A percentile compares a stretch with the other conserved stretches of the same genome.
Conservation (phyloP, 2,888 invertebrate species). For the Arenicola marina region DNA sequence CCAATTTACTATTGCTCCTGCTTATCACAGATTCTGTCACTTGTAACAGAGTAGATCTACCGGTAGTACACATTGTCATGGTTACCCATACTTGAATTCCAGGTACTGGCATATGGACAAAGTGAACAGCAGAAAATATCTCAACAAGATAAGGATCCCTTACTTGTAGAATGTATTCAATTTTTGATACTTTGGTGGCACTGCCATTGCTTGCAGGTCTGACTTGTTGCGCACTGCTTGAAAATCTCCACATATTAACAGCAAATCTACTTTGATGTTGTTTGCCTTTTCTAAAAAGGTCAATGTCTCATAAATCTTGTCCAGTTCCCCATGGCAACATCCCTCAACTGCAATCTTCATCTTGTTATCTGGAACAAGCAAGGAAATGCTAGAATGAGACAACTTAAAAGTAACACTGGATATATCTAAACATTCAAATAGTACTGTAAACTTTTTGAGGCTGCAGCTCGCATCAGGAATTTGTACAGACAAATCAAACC, state of each 20-base stretch:
- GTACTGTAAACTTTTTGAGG: too few species aligned
- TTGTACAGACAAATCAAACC: too few species aligned
- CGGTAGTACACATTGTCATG: not conserved
- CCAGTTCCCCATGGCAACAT: slow-evolving; percentile 97
- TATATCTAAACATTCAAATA: too few species aligned
- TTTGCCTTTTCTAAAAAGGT: slow-evolving; percentile 75
- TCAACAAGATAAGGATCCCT: slow-evolving; percentile 29
- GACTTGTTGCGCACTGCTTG: slow-evolving; percentile 88
- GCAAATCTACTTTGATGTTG: slow-evolving; percentile 79
- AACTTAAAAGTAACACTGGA: too few species aligned
- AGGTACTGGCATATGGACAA: not conserved
- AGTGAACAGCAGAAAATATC: not conserved
- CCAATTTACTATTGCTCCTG: too few species aligned
- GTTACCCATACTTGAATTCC: not conserved
- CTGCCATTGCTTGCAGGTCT: slow-evolving; percentile 92
- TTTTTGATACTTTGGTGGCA: slow-evolving; percentile 86
- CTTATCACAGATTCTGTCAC: not conserved
- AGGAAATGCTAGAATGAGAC: too few species aligned
- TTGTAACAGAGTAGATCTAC: not conserved
- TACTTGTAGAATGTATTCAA: slow-evolving; percentile 94
- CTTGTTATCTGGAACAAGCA: too few species aligned
- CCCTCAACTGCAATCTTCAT: slow-evolving; percentile 81
- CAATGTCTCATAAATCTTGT: slow-evolving; percentile 89
- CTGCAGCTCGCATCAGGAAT: too few species aligned
- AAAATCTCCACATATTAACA: slow-evolving; percentile 98